These are phyloP conservation scores for Zosterops borbonicus DNA, from an alignment of 2,113 vertebrate genomes.

Conservation along the genomic window DNA sequence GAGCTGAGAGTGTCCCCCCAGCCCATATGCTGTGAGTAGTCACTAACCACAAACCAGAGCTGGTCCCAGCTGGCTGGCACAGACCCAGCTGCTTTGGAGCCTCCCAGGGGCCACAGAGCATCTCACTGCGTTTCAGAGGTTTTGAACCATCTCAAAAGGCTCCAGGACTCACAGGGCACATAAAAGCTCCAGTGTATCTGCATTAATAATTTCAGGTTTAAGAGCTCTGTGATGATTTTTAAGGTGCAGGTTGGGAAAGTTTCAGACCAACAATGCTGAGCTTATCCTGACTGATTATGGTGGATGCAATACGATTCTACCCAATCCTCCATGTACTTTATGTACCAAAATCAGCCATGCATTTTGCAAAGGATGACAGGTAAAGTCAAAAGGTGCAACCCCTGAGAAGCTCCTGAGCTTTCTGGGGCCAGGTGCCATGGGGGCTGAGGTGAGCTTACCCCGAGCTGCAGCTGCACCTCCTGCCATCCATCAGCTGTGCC, in stretches of 20 bases:
- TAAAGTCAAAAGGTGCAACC: background rate
- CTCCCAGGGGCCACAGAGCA: background rate
- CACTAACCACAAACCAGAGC: background rate
- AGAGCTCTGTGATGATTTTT: background rate
- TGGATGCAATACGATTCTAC: rapidly evolving
- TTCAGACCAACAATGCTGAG: background rate
- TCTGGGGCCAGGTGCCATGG: background rate
- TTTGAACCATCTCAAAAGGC: background rate
- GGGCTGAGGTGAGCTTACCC: background rate
- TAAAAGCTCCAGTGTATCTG: background rate
- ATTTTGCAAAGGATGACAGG: background rate
- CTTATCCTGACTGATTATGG: background rate
- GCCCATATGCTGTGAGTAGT: background rate
- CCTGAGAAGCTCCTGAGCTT: background rate
- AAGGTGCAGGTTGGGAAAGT: background rate
- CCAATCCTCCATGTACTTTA: too few relatives aligned
- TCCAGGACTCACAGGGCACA: background rate
- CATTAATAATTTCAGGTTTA: background rate
- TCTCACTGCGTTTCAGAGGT: background rate
- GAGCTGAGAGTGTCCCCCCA: background rate
- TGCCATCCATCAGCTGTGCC: background rate
- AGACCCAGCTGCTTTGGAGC: background rate
- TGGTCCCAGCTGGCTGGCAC: background rate
- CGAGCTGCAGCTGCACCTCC: background rate
- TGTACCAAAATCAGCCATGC: background rate